phyloP scores from a whole-genome alignment of 2,888 invertebrate genomes.

The Ormyrus thymus region DNA sequence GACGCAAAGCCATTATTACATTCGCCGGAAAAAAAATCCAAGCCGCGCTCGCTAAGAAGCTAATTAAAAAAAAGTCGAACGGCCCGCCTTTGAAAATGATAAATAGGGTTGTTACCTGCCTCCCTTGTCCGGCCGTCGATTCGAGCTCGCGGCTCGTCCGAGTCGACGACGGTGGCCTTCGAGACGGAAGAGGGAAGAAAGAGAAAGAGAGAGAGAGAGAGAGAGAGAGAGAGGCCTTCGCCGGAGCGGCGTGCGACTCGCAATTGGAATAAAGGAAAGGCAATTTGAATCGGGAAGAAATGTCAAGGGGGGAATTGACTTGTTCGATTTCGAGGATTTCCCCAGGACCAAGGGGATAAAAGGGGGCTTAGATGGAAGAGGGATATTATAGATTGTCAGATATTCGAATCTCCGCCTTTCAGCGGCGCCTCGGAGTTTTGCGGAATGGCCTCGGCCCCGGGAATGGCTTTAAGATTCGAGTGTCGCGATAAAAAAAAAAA shows the following conservation, averaged over 20 bases:
- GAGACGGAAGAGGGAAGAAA: not conserved
- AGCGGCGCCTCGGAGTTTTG: constrained; percentile 14
- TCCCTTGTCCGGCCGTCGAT: too few species aligned
- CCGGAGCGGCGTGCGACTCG: constrained; percentile 9
- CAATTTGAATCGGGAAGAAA: constrained; percentile 37
- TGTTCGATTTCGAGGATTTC: constrained; percentile 45
- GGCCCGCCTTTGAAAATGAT: too few species aligned
- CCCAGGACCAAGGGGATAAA: constrained; percentile 30
- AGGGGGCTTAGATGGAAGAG: constrained; percentile 13
- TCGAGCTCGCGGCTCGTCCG: too few species aligned
- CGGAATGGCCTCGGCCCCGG: constrained; percentile 8
- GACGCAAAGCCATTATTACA: too few species aligned
- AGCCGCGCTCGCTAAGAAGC: too few species aligned
- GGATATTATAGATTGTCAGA: constrained; percentile 38
- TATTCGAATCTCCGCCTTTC: constrained; percentile 14
- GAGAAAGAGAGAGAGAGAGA: not conserved
- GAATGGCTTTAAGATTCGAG: constrained; percentile 28
- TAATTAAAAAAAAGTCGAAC: too few species aligned
- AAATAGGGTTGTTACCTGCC: too few species aligned
- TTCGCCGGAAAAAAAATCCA: too few species aligned
- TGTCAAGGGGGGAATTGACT: constrained; percentile 38
- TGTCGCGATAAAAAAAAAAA: constrained; percentile 21
- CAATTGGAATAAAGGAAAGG: constrained; percentile 46
- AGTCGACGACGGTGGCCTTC: not conserved
- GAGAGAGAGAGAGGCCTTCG: not conserved